Evolutionary conservation across 2,797 vertebrate genomes (phyloP), one percentile per base, ranked within the genome.

Genomic region (Anabas testudineus): DNA sequence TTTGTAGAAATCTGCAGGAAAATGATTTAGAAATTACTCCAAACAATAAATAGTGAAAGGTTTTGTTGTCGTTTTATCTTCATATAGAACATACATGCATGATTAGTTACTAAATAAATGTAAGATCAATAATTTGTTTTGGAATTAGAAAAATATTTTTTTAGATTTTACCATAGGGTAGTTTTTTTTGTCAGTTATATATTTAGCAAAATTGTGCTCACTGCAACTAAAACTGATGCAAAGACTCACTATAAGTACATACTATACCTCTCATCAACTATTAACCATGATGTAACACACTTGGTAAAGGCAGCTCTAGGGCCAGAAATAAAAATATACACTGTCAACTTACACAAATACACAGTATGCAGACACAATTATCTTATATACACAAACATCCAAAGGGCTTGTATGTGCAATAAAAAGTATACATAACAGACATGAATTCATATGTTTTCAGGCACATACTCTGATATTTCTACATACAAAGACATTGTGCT

Each of bases 371-470:
- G 30, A 41, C 52, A 24, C 51, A 62, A 54, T n/a, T n/a, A 55
- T 3, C 28, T 52, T 51, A 34, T 42, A 64, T n/a, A 13, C 56
- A 72, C 36, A 42, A 51, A 72, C 12, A 60, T n/a, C 13, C 43
- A 54, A 9, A 41, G 22, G 28, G 13, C 5, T 30, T 42, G 36
- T 32, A 7, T 6, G 7, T 42, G n/a, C 19, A 21, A 0, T 21
- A 41, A 16, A 52, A 64, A 62, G 63, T 16, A 57, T n/a, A 30
- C 15, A 26, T 54, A 36, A 26, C 41, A 46, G 28, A 46, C 39
- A 39, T 15, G 32, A 21, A 57, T 15, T 36, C n/a, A 43, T 21
- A 42, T 21, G 45, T 52, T 59, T 75, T 45, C 16, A 66, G 45
- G 63, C 43, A 68, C 34, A 61, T 41, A 36, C 39, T 32, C 47